A percentile compares a stretch with the other conserved stretches of the same genome.
Evolutionary conservation across 2,797 vertebrate species (phyloP).

Genomic region (Lagorchestes hirsutus): DNA sequence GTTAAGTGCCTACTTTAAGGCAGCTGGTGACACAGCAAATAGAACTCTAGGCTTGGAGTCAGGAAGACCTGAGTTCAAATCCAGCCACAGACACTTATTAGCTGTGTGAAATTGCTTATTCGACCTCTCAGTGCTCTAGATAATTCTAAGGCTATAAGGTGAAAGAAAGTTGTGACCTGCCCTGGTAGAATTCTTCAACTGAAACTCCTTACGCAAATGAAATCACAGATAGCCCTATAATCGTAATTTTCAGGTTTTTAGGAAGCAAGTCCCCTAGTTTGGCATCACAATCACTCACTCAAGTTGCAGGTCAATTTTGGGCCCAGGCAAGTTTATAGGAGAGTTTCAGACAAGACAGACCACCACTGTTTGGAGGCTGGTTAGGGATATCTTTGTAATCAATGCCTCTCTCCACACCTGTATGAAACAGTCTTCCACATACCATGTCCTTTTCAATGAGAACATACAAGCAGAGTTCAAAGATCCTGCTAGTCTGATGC

Average conservation of each 20-base stretch:
- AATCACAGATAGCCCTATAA: neutral
- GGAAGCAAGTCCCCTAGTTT: neutral
- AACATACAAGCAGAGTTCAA: neutral
- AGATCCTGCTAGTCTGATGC: neutral
- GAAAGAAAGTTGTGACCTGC: neutral
- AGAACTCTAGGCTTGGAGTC: neutral
- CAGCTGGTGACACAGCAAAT: neutral
- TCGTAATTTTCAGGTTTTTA: neutral
- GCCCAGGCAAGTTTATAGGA: neutral
- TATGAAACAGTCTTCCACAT: neutral
- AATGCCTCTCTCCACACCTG: neutral
- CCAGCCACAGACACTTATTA: neutral
- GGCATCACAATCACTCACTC: neutral
- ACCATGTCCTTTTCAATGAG: neutral
- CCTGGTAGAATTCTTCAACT: neutral
- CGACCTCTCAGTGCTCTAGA: neutral
- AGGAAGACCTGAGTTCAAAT: neutral
- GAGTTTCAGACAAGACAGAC: neutral
- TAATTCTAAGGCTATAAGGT: neutral
- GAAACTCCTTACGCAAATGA: neutral
- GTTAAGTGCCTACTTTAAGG: neutral
- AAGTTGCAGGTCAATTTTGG: neutral
- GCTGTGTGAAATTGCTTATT: neutral
- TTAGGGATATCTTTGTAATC: neutral
- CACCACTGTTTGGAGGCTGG: neutral